These are phyloP conservation scores for Cetoscarus ocellatus DNA, from an alignment of 2,797 vertebrate species.

Conservation along the genomic window DNA sequence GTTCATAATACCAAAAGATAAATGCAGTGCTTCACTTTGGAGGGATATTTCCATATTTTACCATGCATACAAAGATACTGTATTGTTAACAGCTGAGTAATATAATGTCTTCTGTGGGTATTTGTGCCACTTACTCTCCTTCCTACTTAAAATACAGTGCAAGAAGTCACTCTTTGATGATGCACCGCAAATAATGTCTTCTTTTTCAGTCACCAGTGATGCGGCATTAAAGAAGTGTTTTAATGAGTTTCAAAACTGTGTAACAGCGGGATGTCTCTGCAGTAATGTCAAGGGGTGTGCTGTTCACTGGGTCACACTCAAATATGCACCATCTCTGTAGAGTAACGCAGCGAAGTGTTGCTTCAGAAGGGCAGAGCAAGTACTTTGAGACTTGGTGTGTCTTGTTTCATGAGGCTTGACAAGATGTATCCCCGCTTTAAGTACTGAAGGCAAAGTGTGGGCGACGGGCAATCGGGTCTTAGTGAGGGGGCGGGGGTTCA, in stretches of 20 bases:
- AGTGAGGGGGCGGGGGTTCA: constrained; percentile 63
- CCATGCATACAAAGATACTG: neutral
- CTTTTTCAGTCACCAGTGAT: neutral
- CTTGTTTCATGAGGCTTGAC: constrained; percentile 62
- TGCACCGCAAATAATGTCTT: constrained; percentile 1
- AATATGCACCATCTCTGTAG: constrained; percentile 7
- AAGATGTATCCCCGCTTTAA: constrained; percentile 56
- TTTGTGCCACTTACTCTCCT: constrained; percentile 24
- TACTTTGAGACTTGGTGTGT: constrained; percentile 49
- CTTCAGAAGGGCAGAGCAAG: constrained; percentile 24
- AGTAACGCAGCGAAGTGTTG: neutral
- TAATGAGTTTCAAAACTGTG: constrained; percentile 7
- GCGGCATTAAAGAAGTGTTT: constrained; percentile 12
- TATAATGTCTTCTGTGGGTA: constrained; percentile 14
- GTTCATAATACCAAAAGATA: constrained; percentile 21
- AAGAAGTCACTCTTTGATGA: constrained; percentile 40
- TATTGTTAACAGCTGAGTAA: constrained; percentile 16
- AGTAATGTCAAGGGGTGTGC: constrained; percentile 13
- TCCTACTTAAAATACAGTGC: constrained; percentile 27
- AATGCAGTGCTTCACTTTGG: constrained; percentile 21
- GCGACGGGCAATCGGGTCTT: constrained; percentile 64
- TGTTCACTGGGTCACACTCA: constrained; percentile 5
- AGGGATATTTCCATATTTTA: constrained; percentile 22
- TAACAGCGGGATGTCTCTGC: constrained; percentile 6
- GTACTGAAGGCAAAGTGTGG: constrained; percentile 66